A percentile compares a stretch with the other conserved stretches of the same genome.
phyloP scores from a whole-genome alignment of 2,888 invertebrate species.

The Ptychoptera contaminata region DNA sequence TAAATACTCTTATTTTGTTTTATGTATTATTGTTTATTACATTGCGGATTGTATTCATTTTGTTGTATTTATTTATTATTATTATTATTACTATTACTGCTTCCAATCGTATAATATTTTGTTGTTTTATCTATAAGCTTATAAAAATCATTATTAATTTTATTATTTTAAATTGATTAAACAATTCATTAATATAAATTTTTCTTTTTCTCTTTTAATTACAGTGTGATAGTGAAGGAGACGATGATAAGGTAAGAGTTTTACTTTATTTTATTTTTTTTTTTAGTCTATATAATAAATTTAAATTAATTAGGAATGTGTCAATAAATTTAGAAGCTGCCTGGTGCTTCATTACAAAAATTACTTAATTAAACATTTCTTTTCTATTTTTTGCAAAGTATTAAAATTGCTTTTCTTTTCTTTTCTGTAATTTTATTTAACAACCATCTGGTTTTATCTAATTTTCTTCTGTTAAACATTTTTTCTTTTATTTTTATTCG shows the following conservation, averaged over 20 bases:
- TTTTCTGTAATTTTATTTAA: not conserved
- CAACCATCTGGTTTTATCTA: not conserved
- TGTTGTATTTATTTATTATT: not conserved
- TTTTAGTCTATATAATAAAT: too few species aligned
- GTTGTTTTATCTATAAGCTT: not conserved
- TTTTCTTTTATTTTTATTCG: too few species aligned
- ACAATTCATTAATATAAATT: too few species aligned
- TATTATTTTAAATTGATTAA: slow-evolving; percentile 1
- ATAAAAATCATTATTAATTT: slow-evolving; percentile 2
- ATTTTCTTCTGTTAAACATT: too few species aligned
- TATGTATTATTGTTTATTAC: too few species aligned
- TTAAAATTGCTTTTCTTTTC: not conserved
- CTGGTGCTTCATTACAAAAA: too few species aligned
- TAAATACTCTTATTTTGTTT: too few species aligned
- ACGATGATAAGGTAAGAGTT: slow-evolving; percentile 71
- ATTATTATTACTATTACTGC: not conserved
- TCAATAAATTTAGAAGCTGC: too few species aligned
- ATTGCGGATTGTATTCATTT: too few species aligned
- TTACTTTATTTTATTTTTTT: too few species aligned
- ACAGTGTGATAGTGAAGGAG: slow-evolving; percentile 88
- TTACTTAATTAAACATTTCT: slow-evolving; percentile 14
- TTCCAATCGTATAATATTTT: not conserved
- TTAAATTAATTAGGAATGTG: too few species aligned
- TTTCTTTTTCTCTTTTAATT: slow-evolving; percentile 37
- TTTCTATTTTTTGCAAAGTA: too few species aligned